These are phyloP conservation scores for Paramuricea clavata DNA, from an alignment of 92 coral and sea anemone genomes.

Conservation along the genomic window DNA sequence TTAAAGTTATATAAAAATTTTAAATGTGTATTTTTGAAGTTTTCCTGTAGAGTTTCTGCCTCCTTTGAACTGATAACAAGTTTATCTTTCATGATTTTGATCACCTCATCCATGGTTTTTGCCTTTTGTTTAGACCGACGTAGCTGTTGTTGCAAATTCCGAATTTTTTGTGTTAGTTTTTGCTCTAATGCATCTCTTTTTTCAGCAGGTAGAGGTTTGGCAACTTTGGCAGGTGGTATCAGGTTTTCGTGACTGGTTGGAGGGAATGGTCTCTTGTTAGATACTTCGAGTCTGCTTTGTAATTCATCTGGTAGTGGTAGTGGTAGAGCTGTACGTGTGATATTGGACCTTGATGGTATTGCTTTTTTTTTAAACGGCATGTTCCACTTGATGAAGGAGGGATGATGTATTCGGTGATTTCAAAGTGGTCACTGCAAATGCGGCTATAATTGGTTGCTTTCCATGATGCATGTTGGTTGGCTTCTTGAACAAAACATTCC, in stretches of 20 bases:
- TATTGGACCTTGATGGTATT: background rate
- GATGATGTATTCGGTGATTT: background rate
- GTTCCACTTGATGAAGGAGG: constrained; percentile 12
- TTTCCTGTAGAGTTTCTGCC: background rate
- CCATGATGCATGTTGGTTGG: background rate
- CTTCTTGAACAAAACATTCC: background rate
- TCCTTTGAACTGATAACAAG: background rate
- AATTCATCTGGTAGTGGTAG: background rate
- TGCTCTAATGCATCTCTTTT: background rate
- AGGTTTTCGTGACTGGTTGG: background rate
- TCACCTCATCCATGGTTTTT: background rate
- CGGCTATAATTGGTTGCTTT: background rate
- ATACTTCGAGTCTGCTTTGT: background rate
- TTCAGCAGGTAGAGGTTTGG: background rate
- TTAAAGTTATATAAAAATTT: background rate
- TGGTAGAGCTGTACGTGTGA: background rate
- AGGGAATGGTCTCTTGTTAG: background rate
- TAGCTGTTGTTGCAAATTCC: background rate
- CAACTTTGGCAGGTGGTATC: background rate
- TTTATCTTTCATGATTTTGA: background rate
- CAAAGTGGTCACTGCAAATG: constrained; percentile 3
- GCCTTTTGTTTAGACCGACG: background rate
- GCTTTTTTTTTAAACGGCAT: background rate
- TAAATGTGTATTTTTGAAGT: background rate
- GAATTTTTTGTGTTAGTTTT: background rate